Evolutionary conservation across 1,140 invertebrate species (phyloP).

Genomic region (Drosophila lacertosa): DNA sequence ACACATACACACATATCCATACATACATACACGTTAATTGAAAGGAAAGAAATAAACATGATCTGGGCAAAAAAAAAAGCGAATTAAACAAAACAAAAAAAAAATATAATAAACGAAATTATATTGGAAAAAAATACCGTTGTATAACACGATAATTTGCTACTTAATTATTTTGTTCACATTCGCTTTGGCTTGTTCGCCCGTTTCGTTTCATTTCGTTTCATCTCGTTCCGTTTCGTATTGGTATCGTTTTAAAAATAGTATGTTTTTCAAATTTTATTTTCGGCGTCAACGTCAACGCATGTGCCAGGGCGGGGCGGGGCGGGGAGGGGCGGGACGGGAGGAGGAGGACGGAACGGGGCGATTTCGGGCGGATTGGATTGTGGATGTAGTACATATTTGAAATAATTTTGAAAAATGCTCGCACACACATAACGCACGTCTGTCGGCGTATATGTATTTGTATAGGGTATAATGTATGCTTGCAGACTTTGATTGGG

Average conservation of each 20-base stretch:
- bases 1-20: too few relatives aligned
- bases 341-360: not conserved
- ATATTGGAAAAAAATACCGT: slow-evolving; percentile 49
- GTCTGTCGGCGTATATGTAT: slow-evolving; percentile 30
- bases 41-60: not conserved
- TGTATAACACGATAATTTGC: slow-evolving; percentile 82
- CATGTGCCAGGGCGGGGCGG: slow-evolving; percentile 31
- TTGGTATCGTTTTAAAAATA: slow-evolving; percentile 80
- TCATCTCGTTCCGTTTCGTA: slow-evolving; percentile 62
- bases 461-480: slow-evolving; percentile 28
- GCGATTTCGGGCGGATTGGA: slow-evolving; percentile 24
- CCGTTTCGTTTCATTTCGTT: slow-evolving; percentile 48
- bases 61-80: not conserved
- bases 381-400: slow-evolving; percentile 67
- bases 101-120: too few relatives aligned
- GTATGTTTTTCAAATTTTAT: slow-evolving; percentile 81
- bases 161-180: slow-evolving; percentile 78
- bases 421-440: slow-evolving; percentile 17
- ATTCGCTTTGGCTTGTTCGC: slow-evolving; percentile 46
- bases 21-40: not conserved
- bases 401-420: slow-evolving; percentile 69
- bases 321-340: not conserved
- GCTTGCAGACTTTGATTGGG: slow-evolving; percentile 36
- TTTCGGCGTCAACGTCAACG: slow-evolving; percentile 80
- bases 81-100: not conserved